phyloP scores from a whole-genome alignment of 1,140 invertebrate species.

The Hirudo medicinalis region DNA sequence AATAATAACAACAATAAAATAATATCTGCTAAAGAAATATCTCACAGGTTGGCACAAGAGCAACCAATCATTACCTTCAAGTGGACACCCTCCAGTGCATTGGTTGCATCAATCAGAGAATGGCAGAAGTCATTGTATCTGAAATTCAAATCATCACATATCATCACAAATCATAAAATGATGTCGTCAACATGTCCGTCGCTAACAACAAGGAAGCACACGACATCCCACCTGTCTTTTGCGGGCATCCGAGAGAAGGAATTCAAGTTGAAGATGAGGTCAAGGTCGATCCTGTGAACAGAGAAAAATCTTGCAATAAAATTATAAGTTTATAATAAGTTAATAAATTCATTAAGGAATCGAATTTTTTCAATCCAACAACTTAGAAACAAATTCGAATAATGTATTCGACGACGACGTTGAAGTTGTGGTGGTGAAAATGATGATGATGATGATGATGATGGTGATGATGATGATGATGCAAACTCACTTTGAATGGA shows the following conservation, averaged over 20 bases:
- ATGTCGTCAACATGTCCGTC: too few species aligned
- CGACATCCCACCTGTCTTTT: not conserved
- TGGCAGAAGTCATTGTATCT: slow-evolving; percentile 6
- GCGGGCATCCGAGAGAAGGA: not conserved
- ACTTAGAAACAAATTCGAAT: too few species aligned
- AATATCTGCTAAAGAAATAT: too few species aligned
- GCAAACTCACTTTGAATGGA: slow-evolving; percentile 5
- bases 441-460: too few species aligned
- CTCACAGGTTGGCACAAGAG: not conserved
- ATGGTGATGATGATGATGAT: not conserved
- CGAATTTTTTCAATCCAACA: too few species aligned
- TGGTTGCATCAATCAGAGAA: not conserved
- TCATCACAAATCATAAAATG: too few species aligned
- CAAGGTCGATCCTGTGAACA: not conserved
- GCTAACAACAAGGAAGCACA: too few species aligned
- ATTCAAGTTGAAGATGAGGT: slow-evolving; percentile 5
- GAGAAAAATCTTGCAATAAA: not conserved
- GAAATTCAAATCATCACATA: not conserved
- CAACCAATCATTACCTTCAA: not conserved
- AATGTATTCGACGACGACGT: too few species aligned
- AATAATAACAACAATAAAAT: not conserved
- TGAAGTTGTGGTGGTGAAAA: not conserved
- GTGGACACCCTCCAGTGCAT: not conserved
- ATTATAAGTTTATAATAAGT: too few species aligned
- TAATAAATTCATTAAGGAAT: too few species aligned